Evolutionary conservation across 2,888 invertebrate genomes (phyloP).

Genomic region (Caenorhabditis uteleia): DNA sequence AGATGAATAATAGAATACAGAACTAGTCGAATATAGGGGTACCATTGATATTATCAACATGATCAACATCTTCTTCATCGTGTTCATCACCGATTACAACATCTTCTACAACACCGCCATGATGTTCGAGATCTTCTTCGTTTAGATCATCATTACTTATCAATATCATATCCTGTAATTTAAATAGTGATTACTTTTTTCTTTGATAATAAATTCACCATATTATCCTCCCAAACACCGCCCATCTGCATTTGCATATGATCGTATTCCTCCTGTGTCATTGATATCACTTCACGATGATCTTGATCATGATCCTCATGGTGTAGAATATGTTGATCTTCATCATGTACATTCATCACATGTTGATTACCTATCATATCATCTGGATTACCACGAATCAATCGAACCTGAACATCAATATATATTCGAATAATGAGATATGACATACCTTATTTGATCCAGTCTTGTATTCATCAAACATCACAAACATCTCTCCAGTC

Average conservation of each 20-base stretch:
- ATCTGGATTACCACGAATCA: background rate
- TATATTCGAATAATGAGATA: background rate
- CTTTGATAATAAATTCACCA: conserved; percentile 25
- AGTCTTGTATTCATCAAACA: conserved; percentile 8
- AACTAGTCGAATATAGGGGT: conserved; percentile 25
- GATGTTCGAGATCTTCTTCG: conserved; percentile 14
- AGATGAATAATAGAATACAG: no score
- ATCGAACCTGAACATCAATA: conserved; percentile 1
- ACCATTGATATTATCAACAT: conserved; percentile 18
- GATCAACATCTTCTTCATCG: conserved; percentile 7
- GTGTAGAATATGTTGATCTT: conserved; percentile 3
- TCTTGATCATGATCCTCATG: conserved; percentile 9
- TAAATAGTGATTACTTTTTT: conserved; percentile 1
- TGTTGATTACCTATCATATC: conserved; percentile 4
- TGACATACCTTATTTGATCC: conserved; percentile 1
- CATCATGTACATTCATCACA: conserved; percentile 10
- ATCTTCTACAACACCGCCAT: conserved; percentile 7
- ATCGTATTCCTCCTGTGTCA: conserved; percentile 37
- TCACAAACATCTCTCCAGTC: conserved; percentile 5
- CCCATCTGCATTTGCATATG: conserved; percentile 40
- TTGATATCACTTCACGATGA: conserved; percentile 11
- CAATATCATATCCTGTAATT: conserved; percentile 41
- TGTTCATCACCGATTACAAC: background rate
- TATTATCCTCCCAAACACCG: conserved; percentile 35
- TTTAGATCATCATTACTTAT: conserved; percentile 28